Conservation (phyloP, 1,140 invertebrate species). For the Ditylenchus dipsaci region DNA sequence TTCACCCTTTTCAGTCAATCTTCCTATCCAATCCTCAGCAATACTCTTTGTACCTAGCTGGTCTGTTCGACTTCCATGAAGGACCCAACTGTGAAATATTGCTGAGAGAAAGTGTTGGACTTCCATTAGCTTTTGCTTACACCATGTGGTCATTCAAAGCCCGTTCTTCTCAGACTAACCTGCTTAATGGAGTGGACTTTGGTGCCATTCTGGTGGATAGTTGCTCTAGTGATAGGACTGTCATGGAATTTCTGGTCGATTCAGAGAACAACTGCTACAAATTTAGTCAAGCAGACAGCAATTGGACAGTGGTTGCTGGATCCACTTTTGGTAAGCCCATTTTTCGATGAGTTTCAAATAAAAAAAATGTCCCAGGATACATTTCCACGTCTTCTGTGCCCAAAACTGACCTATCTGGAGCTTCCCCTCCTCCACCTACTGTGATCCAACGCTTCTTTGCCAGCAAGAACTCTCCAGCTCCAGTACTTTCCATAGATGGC, state of each 20-base stretch:
- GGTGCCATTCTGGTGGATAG: conserved; percentile 51
- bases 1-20: conserved; percentile 15
- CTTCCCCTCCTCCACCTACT: conserved; percentile 9
- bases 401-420: conserved; percentile 13
- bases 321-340: conserved; percentile 45
- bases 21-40: conserved; percentile 43
- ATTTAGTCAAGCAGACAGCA: conserved; percentile 47
- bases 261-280: conserved; percentile 47
- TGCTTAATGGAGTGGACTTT: conserved; percentile 34
- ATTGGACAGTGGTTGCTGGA: conserved; percentile 50
- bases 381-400: conserved; percentile 25
- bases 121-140: conserved; percentile 52
- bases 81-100: conserved; percentile 44
- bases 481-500: conserved; percentile 34
- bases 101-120: conserved; percentile 35
- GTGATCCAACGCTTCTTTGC: conserved; percentile 39
- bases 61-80: conserved; percentile 51
- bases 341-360: not conserved
- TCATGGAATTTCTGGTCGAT: conserved; percentile 51
- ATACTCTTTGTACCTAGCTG: conserved; percentile 49
- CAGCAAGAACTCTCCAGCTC: conserved; percentile 26
- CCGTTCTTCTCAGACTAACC: not conserved
- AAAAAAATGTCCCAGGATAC: conserved; percentile 29
- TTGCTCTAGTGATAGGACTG: conserved; percentile 30
- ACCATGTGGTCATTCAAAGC: conserved; percentile 23